Evolutionary conservation across 2,888 invertebrate genomes (phyloP).

Genomic region (Petrophora chlorosata): DNA sequence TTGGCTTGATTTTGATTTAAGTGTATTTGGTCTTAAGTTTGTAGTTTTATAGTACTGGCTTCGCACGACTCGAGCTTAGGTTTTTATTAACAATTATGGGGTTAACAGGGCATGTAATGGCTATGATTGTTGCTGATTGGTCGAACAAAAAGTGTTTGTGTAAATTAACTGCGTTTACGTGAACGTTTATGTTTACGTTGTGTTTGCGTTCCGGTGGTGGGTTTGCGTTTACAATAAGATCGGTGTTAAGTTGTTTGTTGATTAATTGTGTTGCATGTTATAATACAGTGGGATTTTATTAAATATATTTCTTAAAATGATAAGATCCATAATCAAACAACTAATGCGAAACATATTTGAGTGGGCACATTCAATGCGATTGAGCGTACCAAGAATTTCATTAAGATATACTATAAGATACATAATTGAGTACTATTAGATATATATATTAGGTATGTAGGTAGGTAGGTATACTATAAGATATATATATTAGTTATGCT

Average conservation of each 20-base stretch:
- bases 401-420: too few relatives aligned
- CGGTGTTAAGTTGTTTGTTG: too few relatives aligned
- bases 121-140: constrained; percentile 59
- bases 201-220: constrained; percentile 22
- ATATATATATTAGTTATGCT: too few relatives aligned
- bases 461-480: too few relatives aligned
- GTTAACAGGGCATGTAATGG: constrained; percentile 70
- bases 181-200: constrained; percentile 8
- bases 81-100: constrained; percentile 64
- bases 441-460: too few relatives aligned
- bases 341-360: too few relatives aligned
- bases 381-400: too few relatives aligned
- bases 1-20: not conserved
- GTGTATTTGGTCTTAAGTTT: constrained; percentile 1
- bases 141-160: constrained; percentile 47
- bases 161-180: constrained; percentile 21
- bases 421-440: too few relatives aligned
- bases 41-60: constrained; percentile 16
- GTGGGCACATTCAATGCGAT: too few relatives aligned
- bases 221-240: constrained; percentile 3
- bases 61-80: constrained; percentile 20
- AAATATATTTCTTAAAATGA: too few relatives aligned
- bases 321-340: too few relatives aligned
- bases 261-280: not conserved
- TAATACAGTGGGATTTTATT: not conserved